Evolutionary conservation across 2,113 vertebrate genomes (phyloP), one percentile per base, ranked within the genome.

Genomic region (Penelope pileata): DNA sequence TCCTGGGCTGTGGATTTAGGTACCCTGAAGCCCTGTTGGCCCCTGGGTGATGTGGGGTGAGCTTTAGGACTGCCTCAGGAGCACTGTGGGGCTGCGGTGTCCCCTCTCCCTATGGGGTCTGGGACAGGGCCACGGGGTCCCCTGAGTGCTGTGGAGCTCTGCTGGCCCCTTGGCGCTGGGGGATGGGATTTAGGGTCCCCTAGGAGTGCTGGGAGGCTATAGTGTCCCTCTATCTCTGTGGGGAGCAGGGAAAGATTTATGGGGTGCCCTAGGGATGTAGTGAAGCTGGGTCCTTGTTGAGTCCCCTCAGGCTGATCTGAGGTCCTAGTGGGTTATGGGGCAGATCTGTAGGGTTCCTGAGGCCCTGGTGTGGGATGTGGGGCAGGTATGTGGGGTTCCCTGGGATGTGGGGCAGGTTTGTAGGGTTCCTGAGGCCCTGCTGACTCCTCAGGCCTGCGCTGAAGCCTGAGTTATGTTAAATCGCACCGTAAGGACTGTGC

Each of bases 151-250:
- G 3, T 8, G 83, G 22, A 43, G 30, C 17, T 17, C 30, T 16
- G 0, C n/a, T 7, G 51, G 30, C 8, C 21, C 8, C 5, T 13
- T 0, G 2, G 43, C 45, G 48, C 43, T 62, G 45, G 62, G 62
- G 32, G 4, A 8, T 34, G 12, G 29, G 34, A 38, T 84, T 69
- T 62, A 2, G 81, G 83, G 54, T 70, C 8, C 10, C 12, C 4
- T 18, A 2, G 27, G 62, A 23, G 36, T 36, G 26, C 8, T 16
- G n/a, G n/a, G 45, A 34, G 23, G 43, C 59, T 51, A 22, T 58
- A 14, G 50, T 2, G 2, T 7, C 32, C 40, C 27, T 24, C 10
- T 7, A 30, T 22, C 32, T 21, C 16, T 30, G 0, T 26, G 51
- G 19, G 30, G 12, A 36, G 30, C 21, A 36, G n/a, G 66, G 17